Evolutionary conservation across 2,888 invertebrate genomes (phyloP).

Genomic region (Tenodera sinensis): DNA sequence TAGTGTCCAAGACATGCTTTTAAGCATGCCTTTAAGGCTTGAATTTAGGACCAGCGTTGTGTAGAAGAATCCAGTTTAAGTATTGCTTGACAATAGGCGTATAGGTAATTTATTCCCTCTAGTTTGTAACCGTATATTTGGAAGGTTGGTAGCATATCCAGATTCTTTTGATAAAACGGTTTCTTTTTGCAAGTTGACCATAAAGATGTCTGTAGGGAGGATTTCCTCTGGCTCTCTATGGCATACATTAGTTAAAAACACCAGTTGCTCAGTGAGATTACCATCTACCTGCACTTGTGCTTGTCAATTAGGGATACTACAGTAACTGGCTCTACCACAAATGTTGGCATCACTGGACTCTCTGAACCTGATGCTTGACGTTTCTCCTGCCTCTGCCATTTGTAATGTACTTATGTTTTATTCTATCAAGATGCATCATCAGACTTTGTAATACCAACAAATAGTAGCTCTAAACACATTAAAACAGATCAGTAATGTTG

Average conservation of each 20-base stretch:
- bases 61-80: no score
- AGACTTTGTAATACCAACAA: neutral
- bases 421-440: neutral
- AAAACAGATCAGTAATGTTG: neutral
- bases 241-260: neutral
- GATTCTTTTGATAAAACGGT: no score
- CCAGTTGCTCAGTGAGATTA: neutral
- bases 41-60: no score
- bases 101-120: no score
- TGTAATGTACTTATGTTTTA: neutral
- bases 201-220: neutral
- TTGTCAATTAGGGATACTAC: neutral
- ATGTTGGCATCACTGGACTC: neutral
- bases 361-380: neutral
- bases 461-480: neutral
- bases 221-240: neutral
- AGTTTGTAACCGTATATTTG: no score
- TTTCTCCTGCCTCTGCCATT: neutral
- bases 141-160: no score
- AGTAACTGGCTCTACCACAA: neutral
- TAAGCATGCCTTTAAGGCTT: no score
- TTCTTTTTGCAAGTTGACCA: neutral
- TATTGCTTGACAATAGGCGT: no score
- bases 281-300: neutral
- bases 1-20: no score